These are phyloP conservation scores for Hermaeophaga mercurialis DNA, from an alignment of 2,888 invertebrate species.

Conservation along the genomic window DNA sequence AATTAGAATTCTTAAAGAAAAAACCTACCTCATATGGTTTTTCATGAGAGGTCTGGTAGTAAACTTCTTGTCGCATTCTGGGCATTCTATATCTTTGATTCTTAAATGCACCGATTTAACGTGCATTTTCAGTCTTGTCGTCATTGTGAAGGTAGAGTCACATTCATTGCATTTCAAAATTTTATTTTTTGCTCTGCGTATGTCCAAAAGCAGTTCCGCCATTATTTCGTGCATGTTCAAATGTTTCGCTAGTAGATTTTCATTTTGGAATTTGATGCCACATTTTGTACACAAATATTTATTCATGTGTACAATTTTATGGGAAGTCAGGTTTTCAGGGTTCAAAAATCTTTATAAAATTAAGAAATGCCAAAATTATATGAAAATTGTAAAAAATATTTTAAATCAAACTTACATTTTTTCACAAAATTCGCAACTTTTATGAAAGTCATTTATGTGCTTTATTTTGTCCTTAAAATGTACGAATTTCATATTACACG, in stretches of 20 bases:
- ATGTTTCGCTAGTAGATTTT: constrained; percentile 10
- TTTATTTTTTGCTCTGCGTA: background rate
- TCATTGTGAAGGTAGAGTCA: background rate
- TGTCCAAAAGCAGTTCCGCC: background rate
- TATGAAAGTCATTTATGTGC: constrained; percentile 14
- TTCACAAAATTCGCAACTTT: constrained; percentile 12
- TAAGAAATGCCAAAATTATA: too few relatives aligned
- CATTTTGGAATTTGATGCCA: constrained; percentile 4
- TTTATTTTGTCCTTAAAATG: constrained; percentile 12
- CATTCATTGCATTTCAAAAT: background rate
- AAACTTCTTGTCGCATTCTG: constrained; percentile 17
- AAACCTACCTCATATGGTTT: constrained; percentile 17
- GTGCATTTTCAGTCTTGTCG: background rate
- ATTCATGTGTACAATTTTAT: constrained; percentile 8
- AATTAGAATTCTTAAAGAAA: too few relatives aligned
- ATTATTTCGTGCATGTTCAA: constrained; percentile 12
- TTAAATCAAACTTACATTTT: background rate
- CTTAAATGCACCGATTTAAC: constrained; percentile 16
- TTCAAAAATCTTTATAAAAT: constrained; percentile 18
- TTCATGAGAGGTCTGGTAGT: background rate
- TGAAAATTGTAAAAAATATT: background rate
- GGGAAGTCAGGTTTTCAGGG: constrained; percentile 7
- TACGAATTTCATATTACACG: constrained; percentile 17
- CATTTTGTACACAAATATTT: constrained; percentile 19
- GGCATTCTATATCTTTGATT: constrained; percentile 8